phyloP scores from a whole-genome alignment of 2,113 vertebrate genomes.

The Miniopterus natalensis region DNA sequence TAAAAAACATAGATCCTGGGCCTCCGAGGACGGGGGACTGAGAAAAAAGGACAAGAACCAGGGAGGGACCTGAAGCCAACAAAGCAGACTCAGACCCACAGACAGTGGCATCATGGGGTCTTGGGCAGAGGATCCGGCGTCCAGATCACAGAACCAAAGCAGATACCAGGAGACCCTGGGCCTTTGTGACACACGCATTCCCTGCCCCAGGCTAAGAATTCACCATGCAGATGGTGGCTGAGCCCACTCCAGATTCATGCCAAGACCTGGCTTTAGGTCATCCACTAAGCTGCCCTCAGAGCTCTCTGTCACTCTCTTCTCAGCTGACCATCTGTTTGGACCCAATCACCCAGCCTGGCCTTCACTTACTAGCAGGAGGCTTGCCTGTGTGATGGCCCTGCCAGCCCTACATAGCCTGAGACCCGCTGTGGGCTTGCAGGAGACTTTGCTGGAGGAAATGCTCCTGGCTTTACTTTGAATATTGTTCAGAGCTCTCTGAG shows the following conservation, averaged over 20 bases:
- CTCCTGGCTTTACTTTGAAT: not conserved
- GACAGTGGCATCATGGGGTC: not conserved
- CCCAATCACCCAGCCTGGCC: not conserved
- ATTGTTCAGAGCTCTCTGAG: not conserved
- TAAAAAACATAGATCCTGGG: not conserved
- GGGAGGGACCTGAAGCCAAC: not conserved
- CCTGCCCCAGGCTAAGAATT: not conserved
- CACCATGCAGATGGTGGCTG: not conserved
- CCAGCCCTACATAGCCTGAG: not conserved
- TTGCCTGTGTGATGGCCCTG: not conserved
- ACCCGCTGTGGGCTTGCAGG: not conserved
- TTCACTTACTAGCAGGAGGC: not conserved
- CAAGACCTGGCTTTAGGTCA: not conserved
- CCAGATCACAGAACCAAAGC: not conserved
- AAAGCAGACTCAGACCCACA: not conserved
- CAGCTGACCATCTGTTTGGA: conserved; percentile 24
- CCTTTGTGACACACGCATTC: not conserved
- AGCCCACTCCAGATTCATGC: not conserved
- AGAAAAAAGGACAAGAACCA: not conserved
- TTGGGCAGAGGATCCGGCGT: not conserved
- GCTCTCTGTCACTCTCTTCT: conserved; percentile 11
- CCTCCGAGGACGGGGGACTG: not conserved
- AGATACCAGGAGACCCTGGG: not conserved
- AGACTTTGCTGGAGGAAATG: not conserved
- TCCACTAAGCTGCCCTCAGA: not conserved